Conservation (phyloP, 1,140 invertebrate genomes). For the Chlorops oryzae region DNA sequence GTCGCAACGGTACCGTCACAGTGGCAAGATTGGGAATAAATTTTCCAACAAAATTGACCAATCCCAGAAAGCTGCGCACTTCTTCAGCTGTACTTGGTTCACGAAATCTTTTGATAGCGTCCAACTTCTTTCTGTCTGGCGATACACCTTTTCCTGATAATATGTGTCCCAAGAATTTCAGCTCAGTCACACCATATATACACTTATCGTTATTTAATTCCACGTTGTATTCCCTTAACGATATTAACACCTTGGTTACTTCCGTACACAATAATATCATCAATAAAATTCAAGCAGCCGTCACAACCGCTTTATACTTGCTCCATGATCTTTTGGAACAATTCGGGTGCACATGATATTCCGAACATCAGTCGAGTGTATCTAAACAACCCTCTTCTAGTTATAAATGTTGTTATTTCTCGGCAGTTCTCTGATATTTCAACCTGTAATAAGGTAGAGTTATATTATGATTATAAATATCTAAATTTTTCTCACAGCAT, state of each 20-base stretch:
- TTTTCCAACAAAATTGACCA: conserved; percentile 28
- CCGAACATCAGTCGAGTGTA: conserved; percentile 42
- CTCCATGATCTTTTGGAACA: conserved; percentile 44
- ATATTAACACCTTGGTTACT: conserved; percentile 23
- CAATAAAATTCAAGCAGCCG: conserved; percentile 28
- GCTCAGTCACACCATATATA: conserved; percentile 21
- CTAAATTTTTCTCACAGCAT: no score
- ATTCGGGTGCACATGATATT: conserved; percentile 35
- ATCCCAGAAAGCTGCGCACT: no score
- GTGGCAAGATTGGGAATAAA: conserved; percentile 36
- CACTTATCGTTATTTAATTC: conserved; percentile 29
- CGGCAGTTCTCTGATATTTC: conserved; percentile 21
- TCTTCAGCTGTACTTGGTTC: no score
- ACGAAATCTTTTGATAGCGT: no score
- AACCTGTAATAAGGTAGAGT: no score
- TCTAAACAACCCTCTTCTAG: conserved; percentile 33
- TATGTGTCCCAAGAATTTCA: conserved; percentile 31
- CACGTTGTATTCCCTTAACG: conserved; percentile 15
- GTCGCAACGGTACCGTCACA: conserved; percentile 25
- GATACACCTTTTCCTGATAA: conserved; percentile 22
- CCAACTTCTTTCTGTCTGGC: conserved; percentile 16
- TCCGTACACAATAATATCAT: conserved; percentile 39
- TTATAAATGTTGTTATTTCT: conserved; percentile 42
- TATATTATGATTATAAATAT: no score
- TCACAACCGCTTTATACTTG: conserved; percentile 28